These are phyloP conservation scores for Acanthis flammea DNA, from an alignment of 2,797 vertebrate genomes.

Conservation along the genomic window DNA sequence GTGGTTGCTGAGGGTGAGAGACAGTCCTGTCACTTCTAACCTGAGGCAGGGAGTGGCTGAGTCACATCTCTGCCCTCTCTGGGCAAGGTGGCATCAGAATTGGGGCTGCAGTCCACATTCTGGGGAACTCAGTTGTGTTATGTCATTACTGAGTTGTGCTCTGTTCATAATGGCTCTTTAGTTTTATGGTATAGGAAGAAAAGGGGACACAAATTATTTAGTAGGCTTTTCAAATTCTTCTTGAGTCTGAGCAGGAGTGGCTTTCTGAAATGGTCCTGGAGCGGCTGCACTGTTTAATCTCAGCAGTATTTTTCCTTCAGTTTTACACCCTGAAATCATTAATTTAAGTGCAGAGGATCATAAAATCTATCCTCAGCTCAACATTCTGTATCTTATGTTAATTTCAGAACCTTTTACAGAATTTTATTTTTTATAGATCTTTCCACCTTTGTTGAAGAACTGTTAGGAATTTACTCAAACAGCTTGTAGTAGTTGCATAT, in stretches of 20 bases:
- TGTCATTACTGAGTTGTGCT: background rate
- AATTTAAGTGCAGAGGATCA: slow-evolving; percentile 27
- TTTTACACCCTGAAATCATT: slow-evolving; percentile 31
- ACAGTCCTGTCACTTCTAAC: background rate
- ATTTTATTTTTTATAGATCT: background rate
- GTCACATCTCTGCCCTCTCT: background rate
- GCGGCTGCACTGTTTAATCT: background rate
- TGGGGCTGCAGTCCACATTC: background rate
- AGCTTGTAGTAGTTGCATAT: background rate
- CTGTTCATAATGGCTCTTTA: background rate
- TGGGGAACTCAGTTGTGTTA: background rate
- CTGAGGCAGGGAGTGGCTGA: background rate
- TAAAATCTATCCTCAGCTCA: slow-evolving; percentile 37
- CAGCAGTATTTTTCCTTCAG: slow-evolving; percentile 7
- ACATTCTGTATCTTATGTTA: background rate
- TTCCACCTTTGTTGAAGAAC: background rate
- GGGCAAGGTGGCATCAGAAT: background rate
- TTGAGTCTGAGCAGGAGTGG: background rate
- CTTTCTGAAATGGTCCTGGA: background rate
- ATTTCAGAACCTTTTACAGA: background rate
- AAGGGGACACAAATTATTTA: background rate
- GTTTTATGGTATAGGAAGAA: background rate
- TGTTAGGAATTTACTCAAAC: background rate
- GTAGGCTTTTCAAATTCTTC: background rate
- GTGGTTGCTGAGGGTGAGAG: background rate